Percentiles rank a stretch among this genome's conserved stretches.
Evolutionary conservation across 30 jellyfish, hydroid and myxozoan genomes (phyloP).

Genomic region (Euphysa ruthae): DNA sequence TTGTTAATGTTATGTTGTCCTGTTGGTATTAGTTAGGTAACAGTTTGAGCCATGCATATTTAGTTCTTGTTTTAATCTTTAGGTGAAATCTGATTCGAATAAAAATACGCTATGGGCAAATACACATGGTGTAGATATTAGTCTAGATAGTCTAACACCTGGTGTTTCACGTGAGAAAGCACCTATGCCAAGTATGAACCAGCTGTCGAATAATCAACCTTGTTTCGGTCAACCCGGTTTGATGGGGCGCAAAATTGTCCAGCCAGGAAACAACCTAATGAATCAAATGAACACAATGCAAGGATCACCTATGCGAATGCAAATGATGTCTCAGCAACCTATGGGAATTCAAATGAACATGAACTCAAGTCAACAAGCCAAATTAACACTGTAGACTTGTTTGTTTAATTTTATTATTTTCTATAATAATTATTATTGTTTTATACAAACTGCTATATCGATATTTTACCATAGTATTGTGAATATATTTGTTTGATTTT

Average conservation of each 20-base stretch:
- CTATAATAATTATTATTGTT: too few relatives aligned
- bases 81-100: slow-evolving; percentile 15
- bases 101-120: slow-evolving; percentile 71
- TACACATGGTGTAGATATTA: slow-evolving; percentile 83
- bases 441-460: too few relatives aligned
- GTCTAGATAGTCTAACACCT: slow-evolving; percentile 80
- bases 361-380: too few relatives aligned
- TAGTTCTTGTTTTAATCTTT: too few relatives aligned
- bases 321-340: slow-evolving; percentile 17
- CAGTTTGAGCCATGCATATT: too few relatives aligned
- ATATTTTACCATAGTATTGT: too few relatives aligned
- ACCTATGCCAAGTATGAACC: slow-evolving; percentile 80
- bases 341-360: slow-evolving; percentile 62
- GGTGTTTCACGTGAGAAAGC: slow-evolving; percentile 57
- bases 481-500: too few relatives aligned
- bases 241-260: slow-evolving; percentile 7
- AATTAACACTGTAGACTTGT: too few relatives aligned
- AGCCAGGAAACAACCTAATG: neutral
- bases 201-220: neutral
- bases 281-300: slow-evolving; percentile 4
- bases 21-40: too few relatives aligned
- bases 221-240: neutral
- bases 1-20: too few relatives aligned
- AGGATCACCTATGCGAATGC: neutral
- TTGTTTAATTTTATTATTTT: too few relatives aligned